These are phyloP conservation scores for Odontocolon sp. DNA, from an alignment of 2,888 invertebrate genomes.

Conservation along the genomic window DNA sequence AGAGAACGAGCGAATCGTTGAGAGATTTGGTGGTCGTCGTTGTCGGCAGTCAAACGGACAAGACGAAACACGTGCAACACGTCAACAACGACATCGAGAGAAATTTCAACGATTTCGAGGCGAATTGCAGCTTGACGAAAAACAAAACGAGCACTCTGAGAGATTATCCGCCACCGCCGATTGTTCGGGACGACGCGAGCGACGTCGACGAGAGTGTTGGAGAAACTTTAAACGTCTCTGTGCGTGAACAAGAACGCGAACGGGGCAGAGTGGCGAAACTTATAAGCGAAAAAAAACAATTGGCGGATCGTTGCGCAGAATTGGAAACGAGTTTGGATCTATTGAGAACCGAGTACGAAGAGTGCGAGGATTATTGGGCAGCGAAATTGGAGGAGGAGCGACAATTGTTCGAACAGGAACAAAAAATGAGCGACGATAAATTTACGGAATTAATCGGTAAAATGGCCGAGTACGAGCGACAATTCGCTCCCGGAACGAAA, in stretches of 20 bases:
- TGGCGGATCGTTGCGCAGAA: slow-evolving; percentile 84
- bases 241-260: slow-evolving; percentile 78
- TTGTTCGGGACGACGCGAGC: slow-evolving; percentile 53
- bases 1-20: slow-evolving; percentile 64
- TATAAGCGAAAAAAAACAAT: slow-evolving; percentile 77
- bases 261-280: no score
- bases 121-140: slow-evolving; percentile 59
- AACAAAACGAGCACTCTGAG: slow-evolving; percentile 70
- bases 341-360: slow-evolving; percentile 89
- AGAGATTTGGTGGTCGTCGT: no score
- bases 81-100: slow-evolving; percentile 63
- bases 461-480: slow-evolving; percentile 91
- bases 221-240: slow-evolving; percentile 36
- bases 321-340: slow-evolving; percentile 89
- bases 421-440: slow-evolving; percentile 89
- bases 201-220: slow-evolving; percentile 43
- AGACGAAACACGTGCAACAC: slow-evolving; percentile 51
- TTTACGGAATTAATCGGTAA: slow-evolving; percentile 88
- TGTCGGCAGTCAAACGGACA: slow-evolving; percentile 63
- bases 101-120: slow-evolving; percentile 66
- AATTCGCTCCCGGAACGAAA: slow-evolving; percentile 83
- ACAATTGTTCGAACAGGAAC: slow-evolving; percentile 88
- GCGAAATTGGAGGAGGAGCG: slow-evolving; percentile 90
- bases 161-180: slow-evolving; percentile 72
- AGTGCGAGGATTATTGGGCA: slow-evolving; percentile 94